phyloP scores from a whole-genome alignment of 1,140 invertebrate species.

The Colletes gigas region DNA sequence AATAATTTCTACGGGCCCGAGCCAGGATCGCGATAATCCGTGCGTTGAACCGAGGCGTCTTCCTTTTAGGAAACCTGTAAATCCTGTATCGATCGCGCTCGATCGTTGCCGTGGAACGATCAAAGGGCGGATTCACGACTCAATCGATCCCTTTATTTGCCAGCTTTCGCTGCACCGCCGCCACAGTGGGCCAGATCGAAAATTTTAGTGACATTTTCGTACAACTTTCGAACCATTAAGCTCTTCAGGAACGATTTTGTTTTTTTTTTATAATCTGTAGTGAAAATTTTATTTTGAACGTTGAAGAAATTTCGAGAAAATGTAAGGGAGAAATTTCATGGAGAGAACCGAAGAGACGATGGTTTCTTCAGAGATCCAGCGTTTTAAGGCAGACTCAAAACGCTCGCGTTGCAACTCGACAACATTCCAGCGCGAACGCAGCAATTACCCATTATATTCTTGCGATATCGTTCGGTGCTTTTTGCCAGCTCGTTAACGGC shows the following conservation, averaged over 20 bases:
- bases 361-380: neutral
- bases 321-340: too few species aligned
- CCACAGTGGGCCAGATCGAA: too few species aligned
- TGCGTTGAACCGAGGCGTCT: conserved; percentile 33
- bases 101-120: neutral
- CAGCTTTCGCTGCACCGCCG: neutral
- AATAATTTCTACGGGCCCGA: conserved; percentile 41
- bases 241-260: too few species aligned
- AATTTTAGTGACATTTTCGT: too few species aligned
- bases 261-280: too few species aligned
- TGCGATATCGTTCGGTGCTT: conserved; percentile 17
- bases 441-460: conserved; percentile 25
- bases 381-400: neutral
- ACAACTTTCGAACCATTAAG: too few species aligned
- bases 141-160: neutral
- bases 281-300: too few species aligned
- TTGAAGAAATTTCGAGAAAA: too few species aligned
- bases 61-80: conserved; percentile 48
- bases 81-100: conserved; percentile 14
- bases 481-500: conserved; percentile 15
- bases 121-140: neutral
- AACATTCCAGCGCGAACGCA: neutral
- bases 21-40: conserved; percentile 34
- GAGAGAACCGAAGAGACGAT: too few species aligned
- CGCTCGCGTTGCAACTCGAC: neutral